Conservation (phyloP, 2,113 vertebrate genomes). For the Onychostoma macrolepis region DNA sequence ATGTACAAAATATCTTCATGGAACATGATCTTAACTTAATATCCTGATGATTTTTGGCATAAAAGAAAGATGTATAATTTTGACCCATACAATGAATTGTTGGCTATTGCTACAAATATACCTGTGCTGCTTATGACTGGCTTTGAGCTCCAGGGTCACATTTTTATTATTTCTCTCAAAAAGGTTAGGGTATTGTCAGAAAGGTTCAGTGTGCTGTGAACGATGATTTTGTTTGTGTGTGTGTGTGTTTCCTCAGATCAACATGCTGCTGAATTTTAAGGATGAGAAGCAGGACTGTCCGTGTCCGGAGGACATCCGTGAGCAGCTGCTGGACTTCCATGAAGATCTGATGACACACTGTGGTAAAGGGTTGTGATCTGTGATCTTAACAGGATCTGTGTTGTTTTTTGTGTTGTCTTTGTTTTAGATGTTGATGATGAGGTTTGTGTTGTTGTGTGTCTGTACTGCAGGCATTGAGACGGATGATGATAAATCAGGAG, state of each 20-base stretch:
- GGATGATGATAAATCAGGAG: constrained; percentile 83
- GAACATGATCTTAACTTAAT: too few species aligned
- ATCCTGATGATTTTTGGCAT: too few species aligned
- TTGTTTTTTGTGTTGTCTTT: too few species aligned
- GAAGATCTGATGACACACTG: constrained; percentile 95
- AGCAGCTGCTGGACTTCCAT: constrained; percentile 92
- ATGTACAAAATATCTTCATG: too few species aligned
- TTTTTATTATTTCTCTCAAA: not conserved
- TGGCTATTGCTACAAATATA: too few species aligned
- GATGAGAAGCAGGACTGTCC: constrained; percentile 93
- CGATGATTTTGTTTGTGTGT: not conserved
- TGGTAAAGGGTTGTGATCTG: constrained; percentile 81
- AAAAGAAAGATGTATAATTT: too few species aligned
- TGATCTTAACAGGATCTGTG: too few species aligned
- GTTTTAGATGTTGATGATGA: not conserved
- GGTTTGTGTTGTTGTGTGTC: not conserved
- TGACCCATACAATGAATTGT: too few species aligned
- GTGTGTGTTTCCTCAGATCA: constrained; percentile 80
- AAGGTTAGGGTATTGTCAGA: not conserved
- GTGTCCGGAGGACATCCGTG: constrained; percentile 88
- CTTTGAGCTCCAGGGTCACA: too few species aligned
- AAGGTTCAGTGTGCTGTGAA: not conserved
- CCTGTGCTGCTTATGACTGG: too few species aligned
- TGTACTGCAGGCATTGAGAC: constrained; percentile 83
- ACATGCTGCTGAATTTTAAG: constrained; percentile 96